Evolutionary conservation across 2,113 vertebrate genomes (phyloP).

Genomic region (Harpagus bidentatus): DNA sequence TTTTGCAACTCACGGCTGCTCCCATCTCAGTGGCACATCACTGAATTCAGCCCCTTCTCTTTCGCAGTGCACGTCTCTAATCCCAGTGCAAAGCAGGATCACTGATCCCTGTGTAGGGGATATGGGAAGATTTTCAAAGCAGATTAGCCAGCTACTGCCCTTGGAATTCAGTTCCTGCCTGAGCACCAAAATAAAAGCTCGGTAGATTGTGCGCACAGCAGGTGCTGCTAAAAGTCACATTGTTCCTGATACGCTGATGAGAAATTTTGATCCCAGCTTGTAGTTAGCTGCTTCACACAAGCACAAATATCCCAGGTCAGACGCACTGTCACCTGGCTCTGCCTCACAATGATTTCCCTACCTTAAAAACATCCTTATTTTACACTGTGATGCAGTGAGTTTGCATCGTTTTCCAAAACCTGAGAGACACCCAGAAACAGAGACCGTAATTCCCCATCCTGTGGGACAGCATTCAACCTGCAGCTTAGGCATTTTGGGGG

Average conservation of each 20-base stretch:
- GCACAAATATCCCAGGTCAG: neutral
- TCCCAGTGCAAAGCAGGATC: fast-evolving
- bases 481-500: neutral
- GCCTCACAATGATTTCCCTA: neutral
- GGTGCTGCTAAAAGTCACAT: neutral
- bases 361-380: neutral
- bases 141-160: neutral
- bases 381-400: neutral
- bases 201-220: fast-evolving
- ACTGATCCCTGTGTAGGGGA: fast-evolving
- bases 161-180: neutral
- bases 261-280: neutral
- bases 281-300: neutral
- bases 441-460: neutral
- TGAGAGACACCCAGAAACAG: neutral
- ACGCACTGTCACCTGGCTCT: fast-evolving
- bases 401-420: neutral
- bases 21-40: fast-evolving
- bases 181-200: neutral
- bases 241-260: neutral
- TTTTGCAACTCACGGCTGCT: fast-evolving
- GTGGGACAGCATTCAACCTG: neutral
- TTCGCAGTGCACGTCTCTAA: neutral
- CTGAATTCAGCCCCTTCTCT: neutral
- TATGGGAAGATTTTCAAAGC: neutral